Conservation (phyloP, 2,113 vertebrate genomes). For the Oryzias melastigma region DNA sequence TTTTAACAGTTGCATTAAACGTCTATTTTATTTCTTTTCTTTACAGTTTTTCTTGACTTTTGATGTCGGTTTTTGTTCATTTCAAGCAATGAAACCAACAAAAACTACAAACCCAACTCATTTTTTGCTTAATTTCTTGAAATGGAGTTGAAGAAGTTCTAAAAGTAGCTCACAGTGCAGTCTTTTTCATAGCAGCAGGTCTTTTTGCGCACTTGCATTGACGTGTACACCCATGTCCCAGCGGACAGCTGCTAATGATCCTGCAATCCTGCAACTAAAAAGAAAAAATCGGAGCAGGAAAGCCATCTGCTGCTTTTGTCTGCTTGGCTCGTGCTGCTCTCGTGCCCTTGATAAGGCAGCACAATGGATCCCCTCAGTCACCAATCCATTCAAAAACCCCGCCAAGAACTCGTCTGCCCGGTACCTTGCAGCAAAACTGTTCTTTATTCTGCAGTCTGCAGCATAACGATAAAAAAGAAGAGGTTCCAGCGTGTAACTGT, state of each 20-base stretch:
- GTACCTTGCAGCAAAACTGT: background rate
- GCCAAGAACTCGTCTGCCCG: constrained; percentile 45
- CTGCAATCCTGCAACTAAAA: constrained; percentile 37
- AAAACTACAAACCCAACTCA: no score
- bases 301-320: constrained; percentile 79
- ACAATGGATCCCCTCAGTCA: constrained; percentile 46
- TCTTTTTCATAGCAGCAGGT: background rate
- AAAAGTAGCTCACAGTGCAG: no score
- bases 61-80: no score
- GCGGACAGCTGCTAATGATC: constrained; percentile 45
- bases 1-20: no score
- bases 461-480: background rate
- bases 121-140: no score
- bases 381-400: constrained; percentile 67
- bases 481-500: background rate
- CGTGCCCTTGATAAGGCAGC: constrained; percentile 74
- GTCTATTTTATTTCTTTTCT: no score
- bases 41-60: no score
- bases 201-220: background rate
- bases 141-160: no score
- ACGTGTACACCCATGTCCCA: constrained; percentile 26
- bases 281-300: constrained; percentile 58
- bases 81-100: no score
- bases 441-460: background rate
- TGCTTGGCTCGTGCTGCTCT: constrained; percentile 79